A percentile compares a stretch with the other conserved stretches of the same genome.
phyloP scores from a whole-genome alignment of 1,140 invertebrate genomes.

The Sinonovacula constricta region DNA sequence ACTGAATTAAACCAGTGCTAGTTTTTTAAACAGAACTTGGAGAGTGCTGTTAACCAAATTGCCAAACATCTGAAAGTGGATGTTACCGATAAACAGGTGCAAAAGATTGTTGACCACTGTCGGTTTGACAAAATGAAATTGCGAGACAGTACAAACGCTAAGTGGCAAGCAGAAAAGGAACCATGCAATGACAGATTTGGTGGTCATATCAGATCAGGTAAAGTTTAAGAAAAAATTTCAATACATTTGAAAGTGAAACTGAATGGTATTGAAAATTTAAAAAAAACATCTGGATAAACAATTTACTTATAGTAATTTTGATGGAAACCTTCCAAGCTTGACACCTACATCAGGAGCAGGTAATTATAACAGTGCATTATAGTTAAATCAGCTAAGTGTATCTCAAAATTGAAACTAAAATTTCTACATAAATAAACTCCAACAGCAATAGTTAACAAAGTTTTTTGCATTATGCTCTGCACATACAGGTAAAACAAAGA shows the following conservation, averaged over 20 bases:
- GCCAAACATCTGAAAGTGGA: conserved; percentile 14
- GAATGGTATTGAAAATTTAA: background rate
- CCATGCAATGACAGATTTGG: conserved; percentile 11
- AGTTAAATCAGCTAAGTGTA: background rate
- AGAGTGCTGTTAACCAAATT: conserved; percentile 4
- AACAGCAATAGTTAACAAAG: too few species aligned
- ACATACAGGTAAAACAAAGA: too few species aligned
- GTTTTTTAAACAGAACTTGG: conserved; percentile 32
- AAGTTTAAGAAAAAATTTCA: background rate
- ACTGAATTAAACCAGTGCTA: too few species aligned
- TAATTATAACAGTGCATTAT: background rate
- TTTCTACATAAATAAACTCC: too few species aligned
- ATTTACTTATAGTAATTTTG: background rate
- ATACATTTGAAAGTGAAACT: background rate
- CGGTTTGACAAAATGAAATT: conserved; percentile 25
- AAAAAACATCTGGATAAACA: background rate
- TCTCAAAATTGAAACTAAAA: too few species aligned
- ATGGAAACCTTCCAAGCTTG: background rate
- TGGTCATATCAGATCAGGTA: conserved; percentile 26
- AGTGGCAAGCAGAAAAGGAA: conserved; percentile 6
- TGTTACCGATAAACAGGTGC: conserved; percentile 17
- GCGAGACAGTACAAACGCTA: conserved; percentile 5
- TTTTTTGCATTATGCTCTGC: too few species aligned
- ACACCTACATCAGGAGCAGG: background rate
- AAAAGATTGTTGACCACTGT: conserved; percentile 17